Conservation (phyloP, 2,888 invertebrate species). For the Morinoia aosen region DNA sequence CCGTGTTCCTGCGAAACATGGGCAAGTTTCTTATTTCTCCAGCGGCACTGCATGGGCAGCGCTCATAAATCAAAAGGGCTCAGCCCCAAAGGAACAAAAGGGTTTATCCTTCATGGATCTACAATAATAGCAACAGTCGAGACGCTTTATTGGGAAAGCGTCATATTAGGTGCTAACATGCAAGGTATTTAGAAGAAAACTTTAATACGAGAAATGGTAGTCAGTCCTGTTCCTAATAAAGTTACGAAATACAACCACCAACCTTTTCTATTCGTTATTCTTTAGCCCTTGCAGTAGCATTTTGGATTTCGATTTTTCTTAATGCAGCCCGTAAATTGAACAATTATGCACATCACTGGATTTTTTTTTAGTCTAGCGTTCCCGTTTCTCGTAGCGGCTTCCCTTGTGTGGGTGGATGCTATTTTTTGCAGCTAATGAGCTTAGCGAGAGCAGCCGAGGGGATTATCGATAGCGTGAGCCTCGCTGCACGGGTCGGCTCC, state of each 20-base stretch:
- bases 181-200: background rate
- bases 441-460: background rate
- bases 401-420: background rate
- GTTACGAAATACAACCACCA: background rate
- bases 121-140: background rate
- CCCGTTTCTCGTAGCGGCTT: background rate
- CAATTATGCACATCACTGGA: background rate
- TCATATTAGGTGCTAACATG: background rate
- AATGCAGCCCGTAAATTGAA: background rate
- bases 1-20: background rate
- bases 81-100: background rate
- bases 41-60: background rate
- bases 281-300: background rate
- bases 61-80: background rate
- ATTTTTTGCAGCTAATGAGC: conserved; percentile 16
- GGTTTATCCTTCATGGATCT: background rate
- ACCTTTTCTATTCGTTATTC: background rate
- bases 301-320: background rate
- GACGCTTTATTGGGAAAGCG: background rate
- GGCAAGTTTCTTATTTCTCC: background rate
- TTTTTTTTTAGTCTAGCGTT: background rate
- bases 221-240: background rate
- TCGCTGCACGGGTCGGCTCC: background rate
- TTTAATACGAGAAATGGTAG: background rate
- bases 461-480: background rate